phyloP scores from a whole-genome alignment of 2,888 invertebrate species.

The Argynnis bischoffii region DNA sequence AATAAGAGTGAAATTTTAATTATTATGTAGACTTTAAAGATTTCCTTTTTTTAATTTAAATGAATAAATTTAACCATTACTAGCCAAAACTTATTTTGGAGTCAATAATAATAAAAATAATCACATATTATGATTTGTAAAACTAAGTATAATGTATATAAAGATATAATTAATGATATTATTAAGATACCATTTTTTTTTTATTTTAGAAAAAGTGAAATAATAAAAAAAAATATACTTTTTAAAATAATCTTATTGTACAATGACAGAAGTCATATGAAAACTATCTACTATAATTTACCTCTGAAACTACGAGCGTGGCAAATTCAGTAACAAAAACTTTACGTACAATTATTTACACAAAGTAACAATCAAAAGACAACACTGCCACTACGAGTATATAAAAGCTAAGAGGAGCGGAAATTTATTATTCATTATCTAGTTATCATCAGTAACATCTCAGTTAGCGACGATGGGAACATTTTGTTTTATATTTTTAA shows the following conservation, averaged over 20 bases:
- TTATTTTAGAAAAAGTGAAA: too few species aligned
- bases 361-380: background rate
- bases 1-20: too few species aligned
- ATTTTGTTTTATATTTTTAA: slow-evolving; percentile 19
- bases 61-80: too few species aligned
- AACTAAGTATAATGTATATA: too few species aligned
- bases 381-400: slow-evolving; percentile 2
- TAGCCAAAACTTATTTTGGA: too few species aligned
- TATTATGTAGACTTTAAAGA: too few species aligned
- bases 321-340: slow-evolving; percentile 13
- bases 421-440: slow-evolving; percentile 8
- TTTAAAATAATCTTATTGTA: background rate
- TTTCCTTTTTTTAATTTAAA: too few species aligned
- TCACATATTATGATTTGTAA: too few species aligned
- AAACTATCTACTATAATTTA: slow-evolving; percentile 4
- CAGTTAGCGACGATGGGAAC: slow-evolving; percentile 3
- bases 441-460: background rate
- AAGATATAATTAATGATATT: too few species aligned
- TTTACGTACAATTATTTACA: background rate
- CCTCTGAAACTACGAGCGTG: background rate
- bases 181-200: too few species aligned
- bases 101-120: too few species aligned
- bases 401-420: slow-evolving; percentile 7
- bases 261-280: slow-evolving; percentile 4
- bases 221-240: too few species aligned